Percentiles rank a stretch among this genome's conserved stretches.
These are phyloP conservation scores for Hermaeophaga mercurialis DNA, from an alignment of 2,888 invertebrate species.

Conservation along the genomic window DNA sequence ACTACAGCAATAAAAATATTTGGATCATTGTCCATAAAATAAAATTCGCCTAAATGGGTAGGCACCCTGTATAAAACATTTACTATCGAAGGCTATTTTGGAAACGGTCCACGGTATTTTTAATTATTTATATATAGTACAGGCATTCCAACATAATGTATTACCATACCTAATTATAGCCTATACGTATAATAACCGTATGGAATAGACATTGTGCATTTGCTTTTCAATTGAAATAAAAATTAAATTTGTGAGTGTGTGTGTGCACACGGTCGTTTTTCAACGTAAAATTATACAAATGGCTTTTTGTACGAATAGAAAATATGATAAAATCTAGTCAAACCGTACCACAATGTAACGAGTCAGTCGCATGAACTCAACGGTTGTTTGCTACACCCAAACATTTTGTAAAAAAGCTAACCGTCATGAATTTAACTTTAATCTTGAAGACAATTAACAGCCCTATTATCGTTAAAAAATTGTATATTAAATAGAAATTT, in stretches of 20 bases:
- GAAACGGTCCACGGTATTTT: conserved; percentile 17
- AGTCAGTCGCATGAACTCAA: neutral
- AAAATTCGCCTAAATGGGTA: no score
- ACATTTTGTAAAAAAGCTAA: conserved; percentile 8
- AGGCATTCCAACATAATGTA: conserved; percentile 21
- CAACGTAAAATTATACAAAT: conserved; percentile 21
- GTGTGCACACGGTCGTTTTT: conserved; percentile 20
- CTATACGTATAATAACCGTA: conserved; percentile 15
- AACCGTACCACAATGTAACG: conserved; percentile 4
- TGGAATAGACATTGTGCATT: conserved; percentile 18
- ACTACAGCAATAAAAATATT: no score
- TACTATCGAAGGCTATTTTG: conserved; percentile 16
- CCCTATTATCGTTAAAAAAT: no score
- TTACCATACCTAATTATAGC: conserved; percentile 24
- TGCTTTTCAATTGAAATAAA: conserved; percentile 22
- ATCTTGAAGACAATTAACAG: no score
- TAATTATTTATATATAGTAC: conserved; percentile 23
- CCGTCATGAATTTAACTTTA: neutral
- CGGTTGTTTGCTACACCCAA: neutral
- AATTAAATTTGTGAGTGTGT: conserved; percentile 19
- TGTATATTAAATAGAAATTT: no score
- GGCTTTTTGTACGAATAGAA: conserved; percentile 17
- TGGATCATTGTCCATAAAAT: no score
- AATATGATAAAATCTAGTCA: conserved; percentile 16
- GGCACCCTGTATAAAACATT: no score